Evolutionary conservation across 2,113 vertebrate species (phyloP).

Genomic region (Chinchilla lanigera): DNA sequence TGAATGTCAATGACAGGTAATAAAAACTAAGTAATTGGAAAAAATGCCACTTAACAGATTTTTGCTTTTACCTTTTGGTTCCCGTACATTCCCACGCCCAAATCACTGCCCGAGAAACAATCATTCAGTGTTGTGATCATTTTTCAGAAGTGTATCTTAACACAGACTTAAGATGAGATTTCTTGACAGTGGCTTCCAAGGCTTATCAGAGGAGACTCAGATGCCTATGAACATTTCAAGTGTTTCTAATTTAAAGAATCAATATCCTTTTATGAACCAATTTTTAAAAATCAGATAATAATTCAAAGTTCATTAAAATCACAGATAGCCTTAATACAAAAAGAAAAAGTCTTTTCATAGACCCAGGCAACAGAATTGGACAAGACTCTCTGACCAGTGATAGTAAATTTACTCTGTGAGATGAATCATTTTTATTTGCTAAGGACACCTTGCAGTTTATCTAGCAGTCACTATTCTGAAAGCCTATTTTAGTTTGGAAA

Average conservation of each 20-base stretch:
- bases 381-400: slow-evolving; percentile 48
- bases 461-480: slow-evolving; percentile 57
- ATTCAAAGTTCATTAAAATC: slow-evolving; percentile 70
- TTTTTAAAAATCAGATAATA: slow-evolving; percentile 70
- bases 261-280: slow-evolving; percentile 70
- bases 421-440: slow-evolving; percentile 78
- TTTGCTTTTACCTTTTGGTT: not conserved
- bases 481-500: slow-evolving; percentile 71
- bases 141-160: not conserved
- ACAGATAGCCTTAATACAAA: slow-evolving; percentile 56
- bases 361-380: slow-evolving; percentile 39
- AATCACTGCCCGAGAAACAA: no score
- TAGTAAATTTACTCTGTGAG: slow-evolving; percentile 20
- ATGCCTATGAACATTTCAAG: slow-evolving; percentile 55
- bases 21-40: slow-evolving; percentile 55
- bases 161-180: not conserved
- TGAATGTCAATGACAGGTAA: not conserved
- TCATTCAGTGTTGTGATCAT: not conserved
- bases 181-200: not conserved
- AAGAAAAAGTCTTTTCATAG: slow-evolving; percentile 40
- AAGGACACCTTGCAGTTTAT: slow-evolving; percentile 11
- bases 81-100: not conserved
- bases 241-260: slow-evolving; percentile 68
- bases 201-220: not conserved
- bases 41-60: not conserved